Evolutionary conservation across 2,888 invertebrate genomes (phyloP).

Genomic region (Hirtodrosophila duncani): DNA sequence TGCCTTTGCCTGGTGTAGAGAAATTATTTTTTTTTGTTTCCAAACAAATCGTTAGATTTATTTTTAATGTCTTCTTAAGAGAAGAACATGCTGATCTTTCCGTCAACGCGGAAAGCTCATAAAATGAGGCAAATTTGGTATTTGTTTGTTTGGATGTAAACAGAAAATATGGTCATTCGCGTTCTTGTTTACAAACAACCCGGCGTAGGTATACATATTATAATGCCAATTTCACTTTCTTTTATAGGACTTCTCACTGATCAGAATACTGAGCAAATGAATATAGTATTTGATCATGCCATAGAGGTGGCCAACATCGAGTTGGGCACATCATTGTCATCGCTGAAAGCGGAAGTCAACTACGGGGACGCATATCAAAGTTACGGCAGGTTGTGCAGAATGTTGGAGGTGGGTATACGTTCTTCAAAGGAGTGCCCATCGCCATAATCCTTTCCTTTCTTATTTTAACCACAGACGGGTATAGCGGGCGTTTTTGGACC

Average conservation of each 20-base stretch:
- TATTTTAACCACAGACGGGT: conserved; percentile 80
- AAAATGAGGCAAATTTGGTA: conserved; percentile 55
- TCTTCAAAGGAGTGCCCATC: neutral
- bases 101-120: conserved; percentile 67
- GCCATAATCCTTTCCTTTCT: neutral
- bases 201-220: conserved; percentile 24
- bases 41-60: conserved; percentile 51
- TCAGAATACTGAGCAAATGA: conserved; percentile 68
- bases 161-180: conserved; percentile 50
- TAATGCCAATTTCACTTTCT: neutral
- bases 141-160: conserved; percentile 67
- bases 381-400: conserved; percentile 79
- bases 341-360: conserved; percentile 76
- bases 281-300: conserved; percentile 73
- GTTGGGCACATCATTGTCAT: conserved; percentile 49
- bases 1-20: no score
- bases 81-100: conserved; percentile 68
- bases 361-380: conserved; percentile 81
- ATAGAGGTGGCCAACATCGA: conserved; percentile 71
- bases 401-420: conserved; percentile 79
- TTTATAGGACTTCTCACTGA: conserved; percentile 71
- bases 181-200: conserved; percentile 65
- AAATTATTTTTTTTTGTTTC: conserved; percentile 11
- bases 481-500: conserved; percentile 92
- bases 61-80: conserved; percentile 63